Conservation (phyloP, 2,888 invertebrate genomes). For the Agonopterix arenella region DNA sequence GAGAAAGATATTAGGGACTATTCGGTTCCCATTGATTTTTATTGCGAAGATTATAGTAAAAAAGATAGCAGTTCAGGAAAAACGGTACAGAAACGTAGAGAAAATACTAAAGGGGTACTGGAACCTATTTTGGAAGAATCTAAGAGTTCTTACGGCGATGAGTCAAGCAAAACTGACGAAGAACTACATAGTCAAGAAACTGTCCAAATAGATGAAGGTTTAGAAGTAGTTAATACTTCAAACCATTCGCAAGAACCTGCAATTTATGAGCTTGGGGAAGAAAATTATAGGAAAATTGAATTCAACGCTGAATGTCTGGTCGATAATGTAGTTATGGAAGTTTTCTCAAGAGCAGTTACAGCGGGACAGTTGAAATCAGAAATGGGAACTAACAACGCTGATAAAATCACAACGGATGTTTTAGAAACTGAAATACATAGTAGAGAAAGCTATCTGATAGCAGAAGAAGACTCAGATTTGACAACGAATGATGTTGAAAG, state of each 20-base stretch:
- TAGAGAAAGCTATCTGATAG: constrained; percentile 7
- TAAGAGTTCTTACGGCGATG: constrained; percentile 56
- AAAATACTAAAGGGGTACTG: constrained; percentile 27
- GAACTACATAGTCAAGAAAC: background rate
- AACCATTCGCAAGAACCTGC: background rate
- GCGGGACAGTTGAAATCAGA: constrained; percentile 18
- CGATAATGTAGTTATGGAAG: constrained; percentile 8
- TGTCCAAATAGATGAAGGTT: background rate
- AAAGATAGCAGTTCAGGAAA: constrained; percentile 36
- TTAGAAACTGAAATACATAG: constrained; percentile 9
- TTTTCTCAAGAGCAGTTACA: constrained; percentile 11
- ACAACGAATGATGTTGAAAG: constrained; percentile 10
- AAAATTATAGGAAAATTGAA: too few relatives aligned
- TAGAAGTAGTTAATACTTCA: background rate
- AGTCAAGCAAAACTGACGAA: constrained; percentile 28
- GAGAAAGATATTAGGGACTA: constrained; percentile 70
- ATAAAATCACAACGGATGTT: constrained; percentile 8
- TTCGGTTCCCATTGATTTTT: constrained; percentile 62
- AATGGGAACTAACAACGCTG: constrained; percentile 5
- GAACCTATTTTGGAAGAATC: constrained; percentile 70
- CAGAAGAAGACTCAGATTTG: constrained; percentile 15
- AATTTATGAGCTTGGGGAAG: too few relatives aligned
- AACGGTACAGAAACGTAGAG: constrained; percentile 38
- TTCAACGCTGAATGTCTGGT: too few relatives aligned
- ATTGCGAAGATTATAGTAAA: constrained; percentile 54